These are phyloP conservation scores for Gymnodraco acuticeps DNA, from an alignment of 2,797 vertebrate species.

Conservation along the genomic window DNA sequence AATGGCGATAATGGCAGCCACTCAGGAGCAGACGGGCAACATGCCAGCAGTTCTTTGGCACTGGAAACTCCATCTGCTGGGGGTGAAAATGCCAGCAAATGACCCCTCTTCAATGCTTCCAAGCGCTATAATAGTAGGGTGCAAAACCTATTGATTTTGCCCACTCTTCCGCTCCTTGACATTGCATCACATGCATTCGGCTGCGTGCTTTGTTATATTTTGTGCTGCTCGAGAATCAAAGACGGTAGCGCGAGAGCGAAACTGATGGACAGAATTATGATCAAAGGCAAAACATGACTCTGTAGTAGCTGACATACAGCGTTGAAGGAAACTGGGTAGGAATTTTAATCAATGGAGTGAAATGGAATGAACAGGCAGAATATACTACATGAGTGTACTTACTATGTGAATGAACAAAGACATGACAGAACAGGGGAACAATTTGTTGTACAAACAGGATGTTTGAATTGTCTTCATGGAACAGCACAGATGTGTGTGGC, in stretches of 20 bases:
- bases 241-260: slow-evolving; percentile 40
- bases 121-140: slow-evolving; percentile 68
- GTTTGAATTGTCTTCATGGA: slow-evolving; percentile 21
- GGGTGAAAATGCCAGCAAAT: slow-evolving; percentile 76
- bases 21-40: slow-evolving; percentile 66
- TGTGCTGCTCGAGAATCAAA: slow-evolving; percentile 71
- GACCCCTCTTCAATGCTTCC: slow-evolving; percentile 71
- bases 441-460: neutral
- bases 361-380: slow-evolving; percentile 51
- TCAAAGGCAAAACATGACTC: slow-evolving; percentile 73
- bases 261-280: slow-evolving; percentile 70
- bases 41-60: slow-evolving; percentile 77
- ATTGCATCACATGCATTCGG: slow-evolving; percentile 77
- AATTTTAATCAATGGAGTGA: slow-evolving; percentile 65
- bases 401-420: slow-evolving; percentile 29
- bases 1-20: slow-evolving; percentile 69
- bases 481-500: neutral
- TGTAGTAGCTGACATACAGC: slow-evolving; percentile 51
- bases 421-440: slow-evolving; percentile 15
- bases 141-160: slow-evolving; percentile 78
- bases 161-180: slow-evolving; percentile 76
- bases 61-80: slow-evolving; percentile 69
- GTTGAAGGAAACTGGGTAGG: slow-evolving; percentile 30
- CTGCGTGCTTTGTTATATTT: slow-evolving; percentile 77
- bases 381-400: slow-evolving; percentile 35